phyloP scores from a whole-genome alignment of 2,888 invertebrate genomes.

The Brachynemurus nebulosus region DNA sequence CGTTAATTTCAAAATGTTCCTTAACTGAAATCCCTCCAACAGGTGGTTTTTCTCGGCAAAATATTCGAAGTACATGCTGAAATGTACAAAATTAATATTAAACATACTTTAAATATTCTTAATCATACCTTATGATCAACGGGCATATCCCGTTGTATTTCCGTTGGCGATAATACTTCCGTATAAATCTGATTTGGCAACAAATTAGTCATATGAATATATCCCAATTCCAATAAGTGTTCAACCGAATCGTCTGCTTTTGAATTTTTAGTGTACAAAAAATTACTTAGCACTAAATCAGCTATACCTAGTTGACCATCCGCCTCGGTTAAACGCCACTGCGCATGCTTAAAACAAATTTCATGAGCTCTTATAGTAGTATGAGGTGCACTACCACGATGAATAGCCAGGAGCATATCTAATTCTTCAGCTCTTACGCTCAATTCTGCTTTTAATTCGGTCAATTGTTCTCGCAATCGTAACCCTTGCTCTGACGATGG shows the following conservation, averaged over 20 bases:
- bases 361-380: constrained; percentile 75
- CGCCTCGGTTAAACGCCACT: constrained; percentile 94
- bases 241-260: constrained; percentile 95
- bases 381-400: constrained; percentile 53
- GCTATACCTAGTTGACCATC: constrained; percentile 98
- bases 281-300: constrained; percentile 88
- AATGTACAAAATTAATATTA: constrained; percentile 14
- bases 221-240: constrained; percentile 90
- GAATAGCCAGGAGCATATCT: constrained; percentile 54
- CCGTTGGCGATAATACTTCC: constrained; percentile 69
- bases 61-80: constrained; percentile 75
- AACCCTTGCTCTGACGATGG: constrained; percentile 59
- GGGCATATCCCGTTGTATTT: constrained; percentile 74
- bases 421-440: constrained; percentile 83
- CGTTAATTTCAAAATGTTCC: constrained; percentile 97
- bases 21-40: constrained; percentile 99
- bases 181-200: constrained; percentile 89
- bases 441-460: constrained; percentile 62
- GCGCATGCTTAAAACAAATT: constrained; percentile 96
- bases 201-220: constrained; percentile 88
- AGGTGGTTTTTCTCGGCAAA: constrained; percentile 90
- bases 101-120: background rate
- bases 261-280: constrained; percentile 92
- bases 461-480: constrained; percentile 39
- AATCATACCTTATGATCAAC: constrained; percentile 60